phyloP scores from a whole-genome alignment of 2,797 vertebrate species.

The Setipinna tenuifilis region DNA sequence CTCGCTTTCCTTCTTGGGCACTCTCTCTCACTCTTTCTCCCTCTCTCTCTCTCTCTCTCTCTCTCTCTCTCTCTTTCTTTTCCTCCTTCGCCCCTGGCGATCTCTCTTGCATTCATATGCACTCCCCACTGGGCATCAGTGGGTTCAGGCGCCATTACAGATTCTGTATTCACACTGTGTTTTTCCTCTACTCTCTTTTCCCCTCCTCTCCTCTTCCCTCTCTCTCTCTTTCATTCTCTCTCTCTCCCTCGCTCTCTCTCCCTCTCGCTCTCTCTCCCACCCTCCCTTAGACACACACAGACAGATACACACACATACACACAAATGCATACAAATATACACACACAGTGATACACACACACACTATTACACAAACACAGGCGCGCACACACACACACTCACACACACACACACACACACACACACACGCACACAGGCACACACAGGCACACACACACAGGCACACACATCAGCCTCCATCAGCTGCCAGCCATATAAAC shows the following conservation, averaged over 20 bases:
- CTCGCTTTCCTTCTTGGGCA: too few species aligned
- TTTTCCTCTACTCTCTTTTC: neutral
- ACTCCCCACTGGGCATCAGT: neutral
- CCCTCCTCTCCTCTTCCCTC: neutral
- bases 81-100: neutral
- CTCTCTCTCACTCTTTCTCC: neutral
- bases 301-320: too few species aligned
- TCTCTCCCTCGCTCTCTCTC: too few species aligned
- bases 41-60: neutral
- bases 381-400: neutral
- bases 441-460: neutral
- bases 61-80: neutral
- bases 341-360: too few species aligned
- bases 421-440: conserved; percentile 16
- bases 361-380: too few species aligned
- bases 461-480: neutral
- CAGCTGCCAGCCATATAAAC: conserved; percentile 19
- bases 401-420: conserved; percentile 21
- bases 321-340: too few species aligned
- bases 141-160: neutral
- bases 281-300: too few species aligned
- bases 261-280: neutral
- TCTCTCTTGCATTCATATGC: neutral
- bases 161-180: conserved; percentile 12
- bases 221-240: neutral